Evolutionary conservation across 2,888 invertebrate genomes (phyloP), one percentile per base, ranked within the genome.

Genomic region (Pycnomerus fuliginosus): DNA sequence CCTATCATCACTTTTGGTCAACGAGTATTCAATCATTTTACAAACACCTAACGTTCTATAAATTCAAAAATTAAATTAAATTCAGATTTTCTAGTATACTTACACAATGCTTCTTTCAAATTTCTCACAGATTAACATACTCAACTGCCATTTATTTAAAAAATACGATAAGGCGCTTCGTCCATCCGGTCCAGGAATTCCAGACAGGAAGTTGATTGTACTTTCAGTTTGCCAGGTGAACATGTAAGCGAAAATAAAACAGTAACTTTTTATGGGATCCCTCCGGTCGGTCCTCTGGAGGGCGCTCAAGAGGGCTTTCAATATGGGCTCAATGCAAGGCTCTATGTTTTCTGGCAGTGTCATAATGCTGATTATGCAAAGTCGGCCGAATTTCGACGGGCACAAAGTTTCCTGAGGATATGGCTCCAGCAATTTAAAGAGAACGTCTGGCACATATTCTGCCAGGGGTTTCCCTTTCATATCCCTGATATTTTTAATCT

Each of bases 171-270:
- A 42, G 7, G 60, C 60, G 40, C 60, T 59, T 7, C 52, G 52
- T 8, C 58, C 60, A 46, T 51, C 47, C 1, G 60, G 60, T 5
- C 60, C 60, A n/a, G 60, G 60, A 29, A 60, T 50, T 29, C 52
- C 48, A 5, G 51, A 48, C 23, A 60, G 35, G 37, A 56, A 58
- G 22, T 44, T 53, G 3, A 52, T 38, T n/a, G 53, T 55, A 28
- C 46, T 50, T 15, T 36, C 47, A 16, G 56, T 53, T 29, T 48
- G 40, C 37, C 50, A 53, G 48, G 52, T 60, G 27, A 55, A 58
- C 29, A 60, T 58, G 29, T 56, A 60, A 4, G 51, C 40, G 28
- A 58, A 57, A 13, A 58, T 56, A 12, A 49, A 40, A 48, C 58
- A 58, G 13, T 41, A 47, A 13, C 39, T 50, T 36, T 47, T 32